These are phyloP conservation scores for Tethya wilhelma DNA, from an alignment of 37 sponge, comb jelly and placozoan genomes.

Conservation along the genomic window DNA sequence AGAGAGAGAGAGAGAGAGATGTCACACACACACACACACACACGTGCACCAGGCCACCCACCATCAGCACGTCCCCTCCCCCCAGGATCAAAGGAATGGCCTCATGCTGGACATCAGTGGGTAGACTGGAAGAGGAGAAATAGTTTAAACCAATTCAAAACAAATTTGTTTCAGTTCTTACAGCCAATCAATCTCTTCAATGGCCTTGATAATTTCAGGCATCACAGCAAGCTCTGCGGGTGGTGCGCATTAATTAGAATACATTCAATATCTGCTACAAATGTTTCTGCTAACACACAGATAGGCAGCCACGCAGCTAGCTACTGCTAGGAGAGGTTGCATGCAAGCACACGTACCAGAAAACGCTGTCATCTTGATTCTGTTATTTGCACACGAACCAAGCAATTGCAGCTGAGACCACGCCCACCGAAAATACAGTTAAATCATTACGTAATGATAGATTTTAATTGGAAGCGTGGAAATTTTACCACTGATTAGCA, in stretches of 20 bases:
- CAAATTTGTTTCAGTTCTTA: slow-evolving; percentile 16
- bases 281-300: too few species aligned
- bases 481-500: too few species aligned
- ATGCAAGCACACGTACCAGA: slow-evolving; percentile 25
- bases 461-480: too few species aligned
- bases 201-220: slow-evolving; percentile 85
- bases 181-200: slow-evolving; percentile 97
- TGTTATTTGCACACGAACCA: neutral
- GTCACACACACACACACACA: neutral
- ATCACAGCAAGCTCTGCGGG: slow-evolving; percentile 83
- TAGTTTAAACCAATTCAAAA: neutral
- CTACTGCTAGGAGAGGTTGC: neutral
- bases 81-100: slow-evolving; percentile 96
- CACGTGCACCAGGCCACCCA: neutral
- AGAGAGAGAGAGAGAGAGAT: slow-evolving; percentile 14
- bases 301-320: too few species aligned
- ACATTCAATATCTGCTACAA: neutral
- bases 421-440: neutral
- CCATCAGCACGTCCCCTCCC: slow-evolving; percentile 97
- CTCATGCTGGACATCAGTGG: slow-evolving; percentile 95
- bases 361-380: slow-evolving; percentile 42
- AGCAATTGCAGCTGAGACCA: neutral
- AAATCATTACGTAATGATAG: neutral
- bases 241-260: slow-evolving; percentile 13
- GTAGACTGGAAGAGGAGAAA: slow-evolving; percentile 55